Evolutionary conservation across 2,888 invertebrate genomes (phyloP), one percentile per base, ranked within the genome.

Genomic region (Hirtodrosophila duncani): DNA sequence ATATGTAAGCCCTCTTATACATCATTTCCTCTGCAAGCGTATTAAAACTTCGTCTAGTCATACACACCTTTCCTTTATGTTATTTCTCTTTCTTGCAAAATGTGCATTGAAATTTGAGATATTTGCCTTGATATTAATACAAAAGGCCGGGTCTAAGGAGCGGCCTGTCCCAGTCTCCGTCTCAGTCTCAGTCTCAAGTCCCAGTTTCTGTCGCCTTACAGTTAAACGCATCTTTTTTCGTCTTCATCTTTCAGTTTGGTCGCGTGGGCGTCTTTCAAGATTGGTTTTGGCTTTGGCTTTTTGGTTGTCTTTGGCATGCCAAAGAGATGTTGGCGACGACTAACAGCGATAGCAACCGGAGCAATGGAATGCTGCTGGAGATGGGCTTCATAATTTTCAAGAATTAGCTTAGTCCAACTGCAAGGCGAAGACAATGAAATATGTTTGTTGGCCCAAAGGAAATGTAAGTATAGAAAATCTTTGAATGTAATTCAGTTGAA

Each of bases 41-140:
- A n/a, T n/a, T n/a, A n/a, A n/a, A n/a, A n/a, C n/a, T n/a, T n/a
- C n/a, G n/a, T n/a, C n/a, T n/a, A n/a, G n/a, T n/a, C n/a, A n/a
- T n/a, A n/a, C n/a, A n/a, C n/a, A n/a, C 16, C 21, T 29, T 23
- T 26, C 20, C 24, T 11, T 13, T 33, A 34, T 26, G 13, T 6
- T 11, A 29, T 7, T 24, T 38, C 16, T 37, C 26, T 26, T 7
- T 13, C 7, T 58, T 41, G 57, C 60, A 39, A 62, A 61, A 55
- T 66, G 56, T 71, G 67, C 74, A 56, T 67, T 71, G 75, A 77
- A 75, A 75, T 77, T 75, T 74, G 75, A 75, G 78, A 75, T 77
- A 75, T 69, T 75, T 65, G 62, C 57, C 67, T 61, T 68, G 74
- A 77, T 75, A 70, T 65, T 65, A 58, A 65, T 68, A 67, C 67